Evolutionary conservation across 2,888 invertebrate genomes (phyloP).

Genomic region (Nephrotoma flavescens): DNA sequence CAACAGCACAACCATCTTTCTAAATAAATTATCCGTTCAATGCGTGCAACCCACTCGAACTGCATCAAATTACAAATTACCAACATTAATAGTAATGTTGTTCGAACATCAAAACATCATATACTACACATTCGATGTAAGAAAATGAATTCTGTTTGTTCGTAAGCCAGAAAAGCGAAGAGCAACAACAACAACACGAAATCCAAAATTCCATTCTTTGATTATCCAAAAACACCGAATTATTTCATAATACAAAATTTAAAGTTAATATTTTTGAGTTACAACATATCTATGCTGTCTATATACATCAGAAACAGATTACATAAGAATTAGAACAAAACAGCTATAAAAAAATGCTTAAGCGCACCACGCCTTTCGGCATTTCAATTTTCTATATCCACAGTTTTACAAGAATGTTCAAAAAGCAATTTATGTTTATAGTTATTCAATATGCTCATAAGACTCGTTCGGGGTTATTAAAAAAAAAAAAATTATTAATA

Average conservation of each 20-base stretch:
- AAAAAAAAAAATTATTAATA: not conserved
- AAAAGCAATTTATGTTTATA: not conserved
- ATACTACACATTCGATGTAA: not conserved
- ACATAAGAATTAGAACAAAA: not conserved
- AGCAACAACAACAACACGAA: not conserved
- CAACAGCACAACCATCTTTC: no score
- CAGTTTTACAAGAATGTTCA: not conserved
- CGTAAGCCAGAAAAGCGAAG: not conserved
- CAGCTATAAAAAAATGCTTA: not conserved
- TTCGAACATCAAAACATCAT: not conserved
- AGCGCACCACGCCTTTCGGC: not conserved
- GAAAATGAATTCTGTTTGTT: not conserved
- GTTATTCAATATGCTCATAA: not conserved
- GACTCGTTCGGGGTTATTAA: not conserved
- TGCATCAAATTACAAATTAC: not conserved
- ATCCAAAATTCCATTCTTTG: not conserved
- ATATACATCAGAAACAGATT: not conserved
- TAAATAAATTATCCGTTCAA: no score
- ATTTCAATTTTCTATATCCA: not conserved
- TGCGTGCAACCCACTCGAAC: not conserved
- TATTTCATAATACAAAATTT: not conserved
- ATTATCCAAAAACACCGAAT: not conserved
- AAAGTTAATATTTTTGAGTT: not conserved
- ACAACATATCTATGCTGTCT: not conserved
- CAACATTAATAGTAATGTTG: not conserved